Evolutionary conservation across 2,113 vertebrate genomes (phyloP).

Genomic region (Dunckerocampus dactyliophorus): DNA sequence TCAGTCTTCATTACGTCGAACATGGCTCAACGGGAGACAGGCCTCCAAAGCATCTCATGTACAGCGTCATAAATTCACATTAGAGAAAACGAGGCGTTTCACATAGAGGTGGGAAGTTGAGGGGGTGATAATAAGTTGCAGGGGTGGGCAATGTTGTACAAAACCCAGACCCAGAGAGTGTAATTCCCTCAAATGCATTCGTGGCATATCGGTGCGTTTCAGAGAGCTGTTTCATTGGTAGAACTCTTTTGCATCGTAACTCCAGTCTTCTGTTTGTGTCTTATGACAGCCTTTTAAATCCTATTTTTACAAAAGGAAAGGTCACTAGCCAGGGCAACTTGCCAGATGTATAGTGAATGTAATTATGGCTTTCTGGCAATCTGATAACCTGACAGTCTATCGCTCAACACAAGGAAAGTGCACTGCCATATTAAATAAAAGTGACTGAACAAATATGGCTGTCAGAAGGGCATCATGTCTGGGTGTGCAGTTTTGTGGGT

Average conservation of each 20-base stretch:
- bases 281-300: conserved; percentile 33
- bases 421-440: conserved; percentile 55
- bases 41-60: conserved; percentile 39
- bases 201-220: not conserved
- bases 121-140: conserved; percentile 16
- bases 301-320: conserved; percentile 38
- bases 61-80: conserved; percentile 67
- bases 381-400: conserved; percentile 66
- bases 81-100: conserved; percentile 44
- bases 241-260: conserved; percentile 10
- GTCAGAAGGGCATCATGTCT: conserved; percentile 14
- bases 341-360: conserved; percentile 63
- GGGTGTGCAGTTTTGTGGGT: not conserved
- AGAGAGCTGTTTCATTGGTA: conserved; percentile 9
- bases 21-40: conserved; percentile 54
- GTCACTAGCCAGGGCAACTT: conserved; percentile 49
- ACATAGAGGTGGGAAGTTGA: conserved; percentile 20
- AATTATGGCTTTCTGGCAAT: conserved; percentile 61
- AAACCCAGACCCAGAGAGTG: conserved; percentile 5
- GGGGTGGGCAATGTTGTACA: conserved; percentile 2
- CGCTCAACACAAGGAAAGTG: conserved; percentile 57
- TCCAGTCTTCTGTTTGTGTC: conserved; percentile 5
- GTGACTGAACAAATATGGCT: conserved; percentile 39
- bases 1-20: conserved; percentile 66
- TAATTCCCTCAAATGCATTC: conserved; percentile 2